Evolutionary conservation across 2,797 vertebrate species (phyloP).

Genomic region (Esox masquinongy): DNA sequence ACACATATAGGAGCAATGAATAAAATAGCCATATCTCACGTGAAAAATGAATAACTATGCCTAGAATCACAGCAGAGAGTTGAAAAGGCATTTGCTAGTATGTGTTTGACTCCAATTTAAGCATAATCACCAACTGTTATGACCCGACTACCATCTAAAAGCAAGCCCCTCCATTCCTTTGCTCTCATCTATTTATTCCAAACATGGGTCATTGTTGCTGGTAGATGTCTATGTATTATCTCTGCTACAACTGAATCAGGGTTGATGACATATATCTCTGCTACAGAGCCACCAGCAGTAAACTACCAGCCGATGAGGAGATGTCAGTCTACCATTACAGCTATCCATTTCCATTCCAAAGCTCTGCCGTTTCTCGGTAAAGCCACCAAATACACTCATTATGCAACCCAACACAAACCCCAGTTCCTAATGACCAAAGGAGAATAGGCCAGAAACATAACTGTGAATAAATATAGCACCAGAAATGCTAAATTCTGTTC

Average conservation of each 20-base stretch:
- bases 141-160: slow-evolving; percentile 48
- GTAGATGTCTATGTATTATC: slow-evolving; percentile 45
- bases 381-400: slow-evolving; percentile 14
- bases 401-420: slow-evolving; percentile 4
- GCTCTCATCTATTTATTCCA: slow-evolving; percentile 24
- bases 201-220: slow-evolving; percentile 15
- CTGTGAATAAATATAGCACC: slow-evolving; percentile 15
- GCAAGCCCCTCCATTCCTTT: slow-evolving; percentile 38
- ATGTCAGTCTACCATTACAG: slow-evolving; percentile 29
- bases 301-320: slow-evolving; percentile 30
- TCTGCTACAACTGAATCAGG: slow-evolving; percentile 40
- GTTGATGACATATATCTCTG: slow-evolving; percentile 42
- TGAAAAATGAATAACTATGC: slow-evolving; percentile 58
- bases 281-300: slow-evolving; percentile 25
- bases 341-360: slow-evolving; percentile 16
- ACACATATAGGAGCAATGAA: slow-evolving; percentile 71
- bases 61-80: slow-evolving; percentile 44
- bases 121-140: slow-evolving; percentile 62
- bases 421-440: slow-evolving; percentile 6
- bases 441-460: slow-evolving; percentile 13
- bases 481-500: not conserved
- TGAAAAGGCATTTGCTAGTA: slow-evolving; percentile 42
- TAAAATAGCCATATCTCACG: slow-evolving; percentile 60
- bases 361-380: slow-evolving; percentile 13
- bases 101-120: slow-evolving; percentile 51